Base-by-base conservation (phyloP, 2,888 invertebrate species). In the Xestia xanthographa region DNA sequence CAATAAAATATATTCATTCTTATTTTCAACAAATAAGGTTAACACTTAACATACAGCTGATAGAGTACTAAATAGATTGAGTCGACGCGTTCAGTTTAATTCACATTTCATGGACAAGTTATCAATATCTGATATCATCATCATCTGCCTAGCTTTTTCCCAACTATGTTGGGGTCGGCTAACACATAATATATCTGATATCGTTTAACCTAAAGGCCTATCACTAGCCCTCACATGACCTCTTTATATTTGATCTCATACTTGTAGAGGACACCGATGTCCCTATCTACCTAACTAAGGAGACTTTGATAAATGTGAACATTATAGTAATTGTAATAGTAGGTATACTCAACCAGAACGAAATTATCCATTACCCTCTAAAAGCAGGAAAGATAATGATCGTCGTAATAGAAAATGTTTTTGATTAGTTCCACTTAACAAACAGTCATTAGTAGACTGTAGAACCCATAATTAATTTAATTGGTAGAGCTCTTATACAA, bases 391-490 rank as follows among this genome's bases (percentile, higher is more conserved):
- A 45, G 11, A 66, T 78, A 66, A 66, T 78, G 43, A 66, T 22
- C 3, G 17, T 66, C 22, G 14, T n/a, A 66, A 60, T 26, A 50
- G 1, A 58, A 60, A 45, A 26, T 50, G 26, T 58, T 65, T 77
- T 58, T 60, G 14, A 66, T 38, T 66, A 50, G 14, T 43, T 45
- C 17, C 41, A 22, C 34, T 41, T 50, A 48, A 62, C n/a, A 66
- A 70, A 50, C 65, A 66, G 22, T 66, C 4, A 66, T 50, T 71
- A 26, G 70, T 45, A 41, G 41, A 41, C 41, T 11, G 41, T 38
- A 22, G 11, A 48, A 62, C 38, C 45, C 26, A 53, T 60, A 66
- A 75, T 80, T 75, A 62, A 60, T 62, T 41, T 70, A 69, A 75
- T 80, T 75, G 66, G 53, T 56, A 43, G 34, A 34, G 22, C 50